A percentile compares a stretch with the other conserved stretches of the same genome.
Evolutionary conservation across 2,888 invertebrate genomes (phyloP).

Genomic region (Leistus spinibarbis): DNA sequence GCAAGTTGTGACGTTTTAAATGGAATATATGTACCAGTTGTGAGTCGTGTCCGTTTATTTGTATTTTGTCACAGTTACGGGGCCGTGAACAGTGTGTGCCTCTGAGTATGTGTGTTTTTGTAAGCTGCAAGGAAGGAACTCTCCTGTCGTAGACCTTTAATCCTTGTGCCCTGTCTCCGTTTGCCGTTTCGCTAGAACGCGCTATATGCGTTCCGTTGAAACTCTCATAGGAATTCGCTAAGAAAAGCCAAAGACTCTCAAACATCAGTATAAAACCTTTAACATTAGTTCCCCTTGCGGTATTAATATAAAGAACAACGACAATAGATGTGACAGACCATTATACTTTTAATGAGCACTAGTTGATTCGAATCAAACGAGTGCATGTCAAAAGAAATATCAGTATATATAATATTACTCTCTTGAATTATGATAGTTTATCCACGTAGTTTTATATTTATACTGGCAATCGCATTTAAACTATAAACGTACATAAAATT

Average conservation of each 20-base stretch:
- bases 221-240: neutral
- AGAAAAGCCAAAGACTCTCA: neutral
- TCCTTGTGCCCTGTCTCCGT: conserved; percentile 24
- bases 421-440: no score
- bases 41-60: neutral
- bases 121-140: conserved; percentile 28
- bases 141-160: conserved; percentile 31
- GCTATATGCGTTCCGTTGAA: neutral
- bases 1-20: neutral
- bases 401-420: no score
- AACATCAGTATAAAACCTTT: no score
- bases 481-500: no score
- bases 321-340: no score
- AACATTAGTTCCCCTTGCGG: no score
- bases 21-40: neutral
- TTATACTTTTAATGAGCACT: no score
- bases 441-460: no score
- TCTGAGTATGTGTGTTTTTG: neutral
- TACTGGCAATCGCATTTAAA: no score
- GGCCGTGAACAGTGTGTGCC: neutral
- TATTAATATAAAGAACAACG: no score
- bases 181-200: conserved; percentile 21
- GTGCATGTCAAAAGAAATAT: no score
- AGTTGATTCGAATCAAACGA: no score
- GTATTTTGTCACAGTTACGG: neutral